A percentile compares a stretch with the other conserved stretches of the same genome.
phyloP scores from a whole-genome alignment of 2,797 vertebrate genomes.

The Phalloptychus januarius region DNA sequence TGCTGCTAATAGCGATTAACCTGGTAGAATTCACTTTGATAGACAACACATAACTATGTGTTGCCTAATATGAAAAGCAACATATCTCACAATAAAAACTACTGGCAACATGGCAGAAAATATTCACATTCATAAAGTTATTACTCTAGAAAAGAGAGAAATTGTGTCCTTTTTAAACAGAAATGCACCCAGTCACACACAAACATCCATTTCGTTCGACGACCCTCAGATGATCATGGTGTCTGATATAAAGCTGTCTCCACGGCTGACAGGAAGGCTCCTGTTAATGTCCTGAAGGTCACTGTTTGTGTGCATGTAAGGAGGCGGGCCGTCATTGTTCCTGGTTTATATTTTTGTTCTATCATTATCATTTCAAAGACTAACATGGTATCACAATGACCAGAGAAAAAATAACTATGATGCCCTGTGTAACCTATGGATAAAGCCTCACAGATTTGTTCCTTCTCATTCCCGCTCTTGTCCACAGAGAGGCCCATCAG shows the following conservation, averaged over 20 bases:
- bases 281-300: constrained; percentile 39
- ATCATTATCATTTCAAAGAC: background rate
- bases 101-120: constrained; percentile 25
- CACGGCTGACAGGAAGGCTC: constrained; percentile 55
- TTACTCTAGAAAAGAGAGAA: constrained; percentile 1
- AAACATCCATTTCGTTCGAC: constrained; percentile 1
- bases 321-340: constrained; percentile 56
- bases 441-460: constrained; percentile 22
- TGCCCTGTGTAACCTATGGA: background rate
- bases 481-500: constrained; percentile 46
- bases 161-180: constrained; percentile 2
- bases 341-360: too few relatives aligned
- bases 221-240: constrained; percentile 75
- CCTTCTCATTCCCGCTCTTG: constrained; percentile 23
- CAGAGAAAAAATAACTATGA: background rate
- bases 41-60: background rate
- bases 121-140: constrained; percentile 37
- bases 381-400: background rate
- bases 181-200: constrained; percentile 40
- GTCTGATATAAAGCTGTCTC: constrained; percentile 80
- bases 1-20: background rate
- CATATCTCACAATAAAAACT: constrained; percentile 13
- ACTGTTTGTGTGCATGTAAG: constrained; percentile 52
- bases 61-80: too few relatives aligned
- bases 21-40: background rate